phyloP scores from a whole-genome alignment of 64 coral and sea anemone genomes.

The Pachyseris speciosa region DNA sequence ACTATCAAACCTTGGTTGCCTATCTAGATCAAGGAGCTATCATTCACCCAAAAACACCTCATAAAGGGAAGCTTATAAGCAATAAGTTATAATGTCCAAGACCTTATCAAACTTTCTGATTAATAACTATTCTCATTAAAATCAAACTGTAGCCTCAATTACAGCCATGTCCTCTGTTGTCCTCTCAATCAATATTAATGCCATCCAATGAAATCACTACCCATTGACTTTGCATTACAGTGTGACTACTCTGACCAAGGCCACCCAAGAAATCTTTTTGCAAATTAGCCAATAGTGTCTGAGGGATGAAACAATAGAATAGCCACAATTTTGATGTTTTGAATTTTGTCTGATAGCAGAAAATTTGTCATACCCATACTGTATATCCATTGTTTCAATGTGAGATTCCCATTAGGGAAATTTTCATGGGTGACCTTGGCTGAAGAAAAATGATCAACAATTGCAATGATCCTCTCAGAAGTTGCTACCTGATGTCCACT shows the following conservation, averaged over 20 bases:
- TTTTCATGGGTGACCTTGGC: too few relatives aligned
- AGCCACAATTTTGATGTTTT: background rate
- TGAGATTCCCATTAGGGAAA: too few relatives aligned
- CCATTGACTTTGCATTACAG: too few relatives aligned
- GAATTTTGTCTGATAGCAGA: too few relatives aligned
- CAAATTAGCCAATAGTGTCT: background rate
- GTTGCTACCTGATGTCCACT: too few relatives aligned
- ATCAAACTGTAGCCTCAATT: background rate
- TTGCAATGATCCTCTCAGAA: too few relatives aligned
- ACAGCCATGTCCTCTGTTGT: background rate
- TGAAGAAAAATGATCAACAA: too few relatives aligned
- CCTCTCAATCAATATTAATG: background rate
- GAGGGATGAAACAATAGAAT: background rate
- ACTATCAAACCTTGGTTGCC: background rate
- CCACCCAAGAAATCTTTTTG: too few relatives aligned
- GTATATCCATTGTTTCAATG: too few relatives aligned
- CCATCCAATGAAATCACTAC: background rate
- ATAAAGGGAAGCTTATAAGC: background rate
- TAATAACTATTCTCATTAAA: background rate
- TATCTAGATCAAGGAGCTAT: background rate
- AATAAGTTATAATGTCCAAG: slow-evolving; percentile 6
- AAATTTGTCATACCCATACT: too few relatives aligned
- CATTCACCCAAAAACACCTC: background rate
- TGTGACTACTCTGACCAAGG: too few relatives aligned
- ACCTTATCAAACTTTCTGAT: background rate